phyloP scores from a whole-genome alignment of 2,113 vertebrate genomes.

The Harpagus bidentatus region DNA sequence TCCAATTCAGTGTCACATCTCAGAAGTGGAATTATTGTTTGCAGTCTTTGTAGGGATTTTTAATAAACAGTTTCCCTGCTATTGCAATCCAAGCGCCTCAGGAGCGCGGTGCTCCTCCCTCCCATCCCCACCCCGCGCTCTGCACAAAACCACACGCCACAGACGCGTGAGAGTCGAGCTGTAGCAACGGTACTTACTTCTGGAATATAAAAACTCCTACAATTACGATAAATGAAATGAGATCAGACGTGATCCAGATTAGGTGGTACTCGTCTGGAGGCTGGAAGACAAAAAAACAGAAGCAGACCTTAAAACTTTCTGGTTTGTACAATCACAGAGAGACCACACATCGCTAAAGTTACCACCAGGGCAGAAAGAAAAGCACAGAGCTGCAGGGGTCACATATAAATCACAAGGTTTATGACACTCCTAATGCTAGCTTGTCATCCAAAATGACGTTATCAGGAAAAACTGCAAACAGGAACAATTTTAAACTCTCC shows the following conservation, averaged over 20 bases:
- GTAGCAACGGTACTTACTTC: conserved; percentile 83
- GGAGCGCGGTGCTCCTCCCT: not conserved
- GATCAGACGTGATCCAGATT: conserved; percentile 91
- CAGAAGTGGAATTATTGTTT: not conserved
- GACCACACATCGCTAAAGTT: not conserved
- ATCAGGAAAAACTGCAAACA: not conserved
- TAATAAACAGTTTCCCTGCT: not conserved
- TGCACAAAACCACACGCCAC: not conserved
- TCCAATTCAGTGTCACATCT: not conserved
- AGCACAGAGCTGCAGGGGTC: not conserved
- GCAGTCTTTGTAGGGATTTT: not conserved
- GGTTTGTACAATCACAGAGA: not conserved
- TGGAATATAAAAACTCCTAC: conserved; percentile 90
- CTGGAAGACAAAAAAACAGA: conserved; percentile 75
- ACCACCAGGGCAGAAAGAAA: not conserved
- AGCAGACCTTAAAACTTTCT: not conserved
- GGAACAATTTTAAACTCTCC: not conserved
- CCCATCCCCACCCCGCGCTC: not conserved
- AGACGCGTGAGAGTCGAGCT: not conserved
- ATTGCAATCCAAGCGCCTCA: not conserved
- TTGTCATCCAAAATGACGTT: not conserved
- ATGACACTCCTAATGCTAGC: not conserved
- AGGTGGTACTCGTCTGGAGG: conserved; percentile 86
- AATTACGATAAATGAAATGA: conserved; percentile 86
- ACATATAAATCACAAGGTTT: not conserved